A percentile compares a stretch with the other conserved stretches of the same genome.
These are phyloP conservation scores for Microtus montanus DNA, from an alignment of 2,113 vertebrate genomes.

Conservation along the genomic window DNA sequence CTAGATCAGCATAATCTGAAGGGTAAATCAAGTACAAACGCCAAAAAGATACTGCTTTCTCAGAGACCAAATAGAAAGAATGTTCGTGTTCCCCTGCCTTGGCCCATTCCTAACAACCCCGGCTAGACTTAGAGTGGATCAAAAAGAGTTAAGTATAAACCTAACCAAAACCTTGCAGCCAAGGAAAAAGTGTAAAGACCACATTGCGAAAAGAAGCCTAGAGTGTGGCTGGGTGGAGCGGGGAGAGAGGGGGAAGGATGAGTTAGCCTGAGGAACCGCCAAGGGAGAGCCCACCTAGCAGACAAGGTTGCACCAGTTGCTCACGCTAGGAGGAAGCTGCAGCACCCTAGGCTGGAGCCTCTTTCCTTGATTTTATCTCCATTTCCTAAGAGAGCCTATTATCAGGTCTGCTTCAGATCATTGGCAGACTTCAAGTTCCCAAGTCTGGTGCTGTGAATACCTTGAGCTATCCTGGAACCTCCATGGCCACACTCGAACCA, in stretches of 20 bases:
- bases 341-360: background rate
- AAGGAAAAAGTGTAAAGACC: background rate
- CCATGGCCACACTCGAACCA: background rate
- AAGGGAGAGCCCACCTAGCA: background rate
- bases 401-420: background rate
- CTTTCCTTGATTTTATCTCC: background rate
- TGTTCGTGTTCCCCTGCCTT: slow-evolving; percentile 36
- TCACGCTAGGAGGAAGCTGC: background rate
- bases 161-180: slow-evolving; percentile 43
- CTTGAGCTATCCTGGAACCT: background rate
- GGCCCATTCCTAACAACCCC: slow-evolving; percentile 2
- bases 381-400: background rate
- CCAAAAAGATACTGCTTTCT: slow-evolving; percentile 19
- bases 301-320: background rate
- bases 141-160: slow-evolving; percentile 13
- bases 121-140: background rate
- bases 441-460: background rate
- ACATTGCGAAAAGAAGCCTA: background rate
- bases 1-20: slow-evolving; percentile 38
- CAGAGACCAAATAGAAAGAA: slow-evolving; percentile 51
- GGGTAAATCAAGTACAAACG: slow-evolving; percentile 56
- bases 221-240: background rate
- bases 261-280: background rate
- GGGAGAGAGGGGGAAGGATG: background rate
- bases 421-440: background rate